These are phyloP conservation scores for Xestia ashworthii DNA, from an alignment of 2,888 invertebrate species.

Conservation along the genomic window DNA sequence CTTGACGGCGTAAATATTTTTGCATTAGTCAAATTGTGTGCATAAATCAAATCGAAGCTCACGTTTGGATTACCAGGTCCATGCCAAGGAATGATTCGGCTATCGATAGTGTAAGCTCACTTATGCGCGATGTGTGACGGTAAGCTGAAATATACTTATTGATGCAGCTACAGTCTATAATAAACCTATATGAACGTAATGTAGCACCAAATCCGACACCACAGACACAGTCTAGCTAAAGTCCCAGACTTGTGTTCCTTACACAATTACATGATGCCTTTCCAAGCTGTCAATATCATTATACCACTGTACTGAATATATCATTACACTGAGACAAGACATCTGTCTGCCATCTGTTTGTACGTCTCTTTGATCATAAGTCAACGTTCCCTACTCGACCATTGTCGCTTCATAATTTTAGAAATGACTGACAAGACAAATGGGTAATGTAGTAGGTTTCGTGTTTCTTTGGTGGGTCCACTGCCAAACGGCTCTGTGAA, in stretches of 20 bases:
- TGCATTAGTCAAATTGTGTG: neutral
- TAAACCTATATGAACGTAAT: too few species aligned
- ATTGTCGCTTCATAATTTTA: conserved; percentile 56
- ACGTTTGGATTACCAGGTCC: neutral
- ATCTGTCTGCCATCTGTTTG: conserved; percentile 35
- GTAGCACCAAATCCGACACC: neutral
- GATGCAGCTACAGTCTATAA: neutral
- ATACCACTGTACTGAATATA: conserved; percentile 21
- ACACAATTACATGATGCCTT: conserved; percentile 23
- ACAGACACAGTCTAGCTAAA: neutral
- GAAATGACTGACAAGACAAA: conserved; percentile 56
- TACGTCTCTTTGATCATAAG: conserved; percentile 31
- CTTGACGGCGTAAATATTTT: too few species aligned
- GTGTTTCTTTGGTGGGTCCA: conserved; percentile 41
- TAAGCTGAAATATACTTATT: neutral
- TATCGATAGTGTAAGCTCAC: neutral
- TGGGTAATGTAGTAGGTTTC: conserved; percentile 42
- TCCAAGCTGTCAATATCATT: conserved; percentile 33
- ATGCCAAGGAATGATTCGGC: neutral
- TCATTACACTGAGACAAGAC: conserved; percentile 16
- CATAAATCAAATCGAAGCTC: neutral
- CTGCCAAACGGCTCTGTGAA: conserved; percentile 56
- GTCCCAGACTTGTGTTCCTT: conserved; percentile 5
- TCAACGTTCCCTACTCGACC: conserved; percentile 27
- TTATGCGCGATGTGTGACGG: neutral